Evolutionary conservation across 2,797 vertebrate species (phyloP), one percentile per base, ranked within the genome.

Genomic region (Myiothlypis coronata): DNA sequence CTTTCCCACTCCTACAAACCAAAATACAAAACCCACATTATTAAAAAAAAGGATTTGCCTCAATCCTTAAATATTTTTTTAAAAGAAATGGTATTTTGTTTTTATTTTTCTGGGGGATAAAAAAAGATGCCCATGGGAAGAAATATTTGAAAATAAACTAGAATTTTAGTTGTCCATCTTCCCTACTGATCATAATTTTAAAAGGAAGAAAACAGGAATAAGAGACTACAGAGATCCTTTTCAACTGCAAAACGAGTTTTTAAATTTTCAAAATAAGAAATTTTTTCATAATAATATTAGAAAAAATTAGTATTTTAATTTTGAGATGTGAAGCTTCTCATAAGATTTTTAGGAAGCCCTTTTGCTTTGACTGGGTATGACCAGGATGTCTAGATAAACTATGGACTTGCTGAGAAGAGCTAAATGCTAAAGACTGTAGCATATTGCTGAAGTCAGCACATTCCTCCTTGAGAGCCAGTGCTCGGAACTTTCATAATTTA

Each of bases 91-190:
- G 2, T 4, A 49, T 3, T 3, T 34, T 32, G 4, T 26, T 85
- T 46, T 47, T 44, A 7, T 44, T 10, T 43, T 34, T 14, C 14
- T 8, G 14, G 4, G 53, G 0, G 17, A 35, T 27, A 4, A 56
- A 61, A 65, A 52, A 37, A 32, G 0, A 28, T 64, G 4, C 3
- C 7, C 1, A 3, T 14, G 64, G 19, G 22, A 68, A 76, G 1
- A 60, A 85, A 53, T 78, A 49, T 60, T 53, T 64, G 21, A 82
- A 90, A 90, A 64, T 27, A 47, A 12, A 35, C 22, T 21, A 17
- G 20, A 24, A 6, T 53, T 61, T 71, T 69, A 18, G 3, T 18
- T 53, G 23, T 21, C 7, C 16, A 4, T 39, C 15, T 74, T 59
- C n/a, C 39, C 4, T 76, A 41, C 13, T 72, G 26, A 52, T 37